Evolutionary conservation across 2,888 invertebrate genomes (phyloP).

Genomic region (Acanthococcus lagerstroemiae): DNA sequence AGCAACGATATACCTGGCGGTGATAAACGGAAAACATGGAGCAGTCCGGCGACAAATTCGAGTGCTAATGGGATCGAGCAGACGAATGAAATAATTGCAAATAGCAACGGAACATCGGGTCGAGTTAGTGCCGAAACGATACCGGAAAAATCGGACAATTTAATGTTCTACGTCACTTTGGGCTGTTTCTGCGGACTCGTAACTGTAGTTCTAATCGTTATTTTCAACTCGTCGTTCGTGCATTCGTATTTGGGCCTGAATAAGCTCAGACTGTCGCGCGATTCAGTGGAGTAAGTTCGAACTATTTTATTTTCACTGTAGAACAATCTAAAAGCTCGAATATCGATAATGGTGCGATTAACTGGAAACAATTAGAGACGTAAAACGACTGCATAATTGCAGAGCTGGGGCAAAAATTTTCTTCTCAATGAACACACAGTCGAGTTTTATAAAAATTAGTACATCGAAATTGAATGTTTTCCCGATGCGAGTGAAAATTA

Average conservation of each 20-base stretch:
- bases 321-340: too few species aligned
- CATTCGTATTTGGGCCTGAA: constrained; percentile 24
- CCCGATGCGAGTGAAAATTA: too few species aligned
- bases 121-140: constrained; percentile 23
- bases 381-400: too few species aligned
- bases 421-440: too few species aligned
- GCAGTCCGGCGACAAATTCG: neutral
- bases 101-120: constrained; percentile 23
- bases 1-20: constrained; percentile 16
- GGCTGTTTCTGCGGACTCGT: constrained; percentile 20
- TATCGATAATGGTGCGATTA: too few species aligned
- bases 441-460: too few species aligned
- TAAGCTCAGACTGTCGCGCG: constrained; percentile 14
- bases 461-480: too few species aligned
- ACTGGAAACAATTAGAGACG: too few species aligned
- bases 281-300: constrained; percentile 18
- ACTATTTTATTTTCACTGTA: too few species aligned
- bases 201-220: constrained; percentile 13
- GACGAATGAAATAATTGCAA: constrained; percentile 8
- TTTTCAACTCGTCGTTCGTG: constrained; percentile 19
- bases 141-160: constrained; percentile 15
- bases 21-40: constrained; percentile 5
- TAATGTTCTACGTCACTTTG: constrained; percentile 18
- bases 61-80: neutral
- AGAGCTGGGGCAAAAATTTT: too few species aligned